These are phyloP conservation scores for Trichacis sp. DNA, from an alignment of 2,888 invertebrate species.

Conservation along the genomic window DNA sequence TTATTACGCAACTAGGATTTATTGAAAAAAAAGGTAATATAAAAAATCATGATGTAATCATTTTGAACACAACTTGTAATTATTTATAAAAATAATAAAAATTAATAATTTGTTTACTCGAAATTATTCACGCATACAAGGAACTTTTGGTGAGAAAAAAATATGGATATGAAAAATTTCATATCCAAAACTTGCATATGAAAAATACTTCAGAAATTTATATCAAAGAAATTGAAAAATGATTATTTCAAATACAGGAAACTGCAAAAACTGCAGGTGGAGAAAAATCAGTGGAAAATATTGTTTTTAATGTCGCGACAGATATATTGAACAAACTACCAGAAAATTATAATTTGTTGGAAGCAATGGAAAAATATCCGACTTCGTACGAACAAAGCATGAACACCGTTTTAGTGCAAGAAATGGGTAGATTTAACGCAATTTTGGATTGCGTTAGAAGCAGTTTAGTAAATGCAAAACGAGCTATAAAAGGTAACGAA, in stretches of 20 bases:
- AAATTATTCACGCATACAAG: constrained; percentile 31
- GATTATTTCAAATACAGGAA: too few relatives aligned
- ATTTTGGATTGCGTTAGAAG: constrained; percentile 80
- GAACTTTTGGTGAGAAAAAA: constrained; percentile 30
- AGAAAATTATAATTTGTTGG: constrained; percentile 76
- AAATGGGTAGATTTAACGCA: constrained; percentile 84
- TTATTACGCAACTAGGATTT: constrained; percentile 50
- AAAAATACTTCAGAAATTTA: too few relatives aligned
- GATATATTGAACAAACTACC: constrained; percentile 86
- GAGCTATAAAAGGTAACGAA: constrained; percentile 90
- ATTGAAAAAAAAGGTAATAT: constrained; percentile 53
- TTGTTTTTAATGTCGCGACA: constrained; percentile 82
- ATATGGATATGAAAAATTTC: too few relatives aligned
- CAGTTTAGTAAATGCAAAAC: constrained; percentile 83
- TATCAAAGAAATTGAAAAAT: too few relatives aligned
- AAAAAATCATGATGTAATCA: too few relatives aligned
- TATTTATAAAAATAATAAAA: too few relatives aligned
- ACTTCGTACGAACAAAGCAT: constrained; percentile 87
- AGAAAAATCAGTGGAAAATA: constrained; percentile 81
- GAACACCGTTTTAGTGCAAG: constrained; percentile 93
- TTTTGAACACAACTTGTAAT: too few relatives aligned
- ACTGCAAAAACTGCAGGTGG: constrained; percentile 73
- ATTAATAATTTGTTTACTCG: too few relatives aligned
- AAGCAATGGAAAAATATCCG: constrained; percentile 78
- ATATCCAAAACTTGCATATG: too few relatives aligned